These are phyloP conservation scores for Scaptomyza cyrtandrae DNA, from an alignment of 2,888 invertebrate species.

Conservation along the genomic window DNA sequence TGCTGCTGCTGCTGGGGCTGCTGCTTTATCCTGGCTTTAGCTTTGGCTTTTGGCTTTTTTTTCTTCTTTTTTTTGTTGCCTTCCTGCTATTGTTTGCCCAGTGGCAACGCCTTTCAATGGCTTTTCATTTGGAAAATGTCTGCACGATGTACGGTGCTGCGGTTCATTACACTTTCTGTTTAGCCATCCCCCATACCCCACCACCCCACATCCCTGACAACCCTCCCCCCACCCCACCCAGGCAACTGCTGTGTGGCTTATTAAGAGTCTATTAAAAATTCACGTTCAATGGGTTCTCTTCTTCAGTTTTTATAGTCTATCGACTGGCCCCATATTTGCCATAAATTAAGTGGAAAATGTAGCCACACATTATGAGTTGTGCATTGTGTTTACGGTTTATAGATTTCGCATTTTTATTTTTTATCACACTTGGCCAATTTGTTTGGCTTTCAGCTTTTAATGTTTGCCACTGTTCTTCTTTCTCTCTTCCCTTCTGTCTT, in stretches of 20 bases:
- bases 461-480: conserved; percentile 38
- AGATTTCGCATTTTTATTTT: conserved; percentile 45
- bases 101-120: conserved; percentile 72
- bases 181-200: conserved; percentile 56
- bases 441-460: conserved; percentile 63
- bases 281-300: conserved; percentile 55
- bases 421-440: conserved; percentile 67
- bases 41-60: conserved; percentile 16
- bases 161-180: conserved; percentile 80
- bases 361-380: conserved; percentile 57
- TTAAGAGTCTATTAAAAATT: conserved; percentile 79
- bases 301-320: conserved; percentile 25
- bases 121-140: conserved; percentile 78
- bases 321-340: conserved; percentile 47
- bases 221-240: neutral
- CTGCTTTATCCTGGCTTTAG: conserved; percentile 14
- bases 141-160: conserved; percentile 72
- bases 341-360: conserved; percentile 78
- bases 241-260: conserved; percentile 49
- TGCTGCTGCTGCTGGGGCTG: conserved; percentile 11
- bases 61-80: conserved; percentile 21
- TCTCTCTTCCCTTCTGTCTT: neutral
- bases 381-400: conserved; percentile 54
- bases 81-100: conserved; percentile 70
- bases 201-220: neutral